Evolutionary conservation across 2,888 invertebrate species (phyloP), one percentile per base, ranked within the genome.

Genomic region (Oxystoma pomonae): DNA sequence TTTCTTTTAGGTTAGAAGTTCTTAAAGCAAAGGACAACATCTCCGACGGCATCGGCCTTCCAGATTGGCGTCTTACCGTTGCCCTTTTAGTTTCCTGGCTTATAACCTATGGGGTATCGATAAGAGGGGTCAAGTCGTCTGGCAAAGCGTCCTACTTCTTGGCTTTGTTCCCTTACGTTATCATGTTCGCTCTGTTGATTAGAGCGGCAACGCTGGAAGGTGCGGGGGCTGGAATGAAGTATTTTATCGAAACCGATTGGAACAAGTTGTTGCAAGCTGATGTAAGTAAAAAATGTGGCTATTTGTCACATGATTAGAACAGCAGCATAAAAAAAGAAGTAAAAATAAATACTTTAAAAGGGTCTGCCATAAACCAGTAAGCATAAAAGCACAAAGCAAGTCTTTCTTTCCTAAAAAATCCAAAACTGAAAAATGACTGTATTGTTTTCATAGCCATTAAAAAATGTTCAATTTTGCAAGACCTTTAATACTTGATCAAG

Each of bases 71-170:
- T 74, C 79, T 92, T 21, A 83, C 87, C 0, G 72, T 90, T 0
- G 87, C 89, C 62, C 81, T 92, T 2, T 76, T 90, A 1, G 81
- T 81, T 1, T 83, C 90, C 0, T 92, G 92, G 92, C 59, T 86
- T 1, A 76, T 87, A 1, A 86, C 90, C 50, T 91, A 89, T 74
- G 70, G 86, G 3, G 87, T 90, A 60, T 86, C 91, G 56, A 83
- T 88, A 16, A 86, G 84, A 67, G 91, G 91, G 9, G 90, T 92
- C 0, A 88, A 88, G 77, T 90, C 90, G 73, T 88, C 91, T 0
- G 92, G 92, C 56, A 92, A 91, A 78, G 90, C 88, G 0, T 88
- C 94, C 0, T 96, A 95, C 79, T 92, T 96, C 78, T 87, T 95
- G n/a, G 95, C 95, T 0, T 78, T 94, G 1, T 93, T 93, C 76